phyloP scores from a whole-genome alignment of 2,797 vertebrate species.

The Coilia nasus region DNA sequence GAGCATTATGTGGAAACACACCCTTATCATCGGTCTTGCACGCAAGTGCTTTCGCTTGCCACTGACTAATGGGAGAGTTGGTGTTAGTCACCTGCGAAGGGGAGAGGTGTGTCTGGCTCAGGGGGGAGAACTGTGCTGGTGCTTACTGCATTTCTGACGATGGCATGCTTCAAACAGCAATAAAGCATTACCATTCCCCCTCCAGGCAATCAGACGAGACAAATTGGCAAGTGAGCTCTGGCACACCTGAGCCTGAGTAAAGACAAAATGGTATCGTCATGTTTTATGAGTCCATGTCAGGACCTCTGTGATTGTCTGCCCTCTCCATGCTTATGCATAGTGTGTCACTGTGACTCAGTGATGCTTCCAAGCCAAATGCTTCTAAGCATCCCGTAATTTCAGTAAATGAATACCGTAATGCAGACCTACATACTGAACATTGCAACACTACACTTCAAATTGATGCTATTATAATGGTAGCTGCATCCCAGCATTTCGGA shows the following conservation, averaged over 20 bases:
- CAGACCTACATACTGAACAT: no score
- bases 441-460: no score
- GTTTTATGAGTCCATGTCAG: conserved; percentile 3
- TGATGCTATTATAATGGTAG: no score
- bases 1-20: conserved; percentile 8
- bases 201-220: conserved; percentile 23
- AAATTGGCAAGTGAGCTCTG: background rate
- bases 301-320: background rate
- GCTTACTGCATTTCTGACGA: conserved; percentile 24
- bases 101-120: background rate
- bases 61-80: background rate
- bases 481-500: no score
- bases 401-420: background rate
- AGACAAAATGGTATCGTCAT: background rate
- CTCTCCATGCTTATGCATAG: background rate
- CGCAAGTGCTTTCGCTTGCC: conserved; percentile 23
- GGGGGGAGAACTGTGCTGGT: background rate
- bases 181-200: conserved; percentile 23
- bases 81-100: conserved; percentile 14
- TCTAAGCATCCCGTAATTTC: background rate
- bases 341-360: conserved; percentile 2
- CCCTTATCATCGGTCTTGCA: conserved; percentile 32
- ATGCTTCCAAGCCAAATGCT: background rate
- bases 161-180: background rate
- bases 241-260: background rate